Evolutionary conservation across 2,113 vertebrate species (phyloP), one percentile per base, ranked within the genome.

Genomic region (Rana temporaria): DNA sequence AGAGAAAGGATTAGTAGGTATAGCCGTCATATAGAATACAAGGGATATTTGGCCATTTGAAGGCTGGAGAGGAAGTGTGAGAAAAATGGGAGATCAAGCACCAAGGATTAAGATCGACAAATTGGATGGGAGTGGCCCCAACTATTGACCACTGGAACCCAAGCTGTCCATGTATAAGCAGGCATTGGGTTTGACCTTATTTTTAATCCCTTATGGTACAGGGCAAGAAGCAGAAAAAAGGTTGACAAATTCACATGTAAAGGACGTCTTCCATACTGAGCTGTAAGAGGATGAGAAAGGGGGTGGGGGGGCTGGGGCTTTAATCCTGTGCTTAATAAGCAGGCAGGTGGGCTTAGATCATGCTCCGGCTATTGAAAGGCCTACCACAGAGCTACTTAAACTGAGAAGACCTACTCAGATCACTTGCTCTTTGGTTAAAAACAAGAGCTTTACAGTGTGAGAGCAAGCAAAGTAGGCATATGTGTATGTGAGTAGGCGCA

Each of bases 31-130:
- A 0, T 81, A 74, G 84, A 87, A 86, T 48, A 42, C 81, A 85
- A 84, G 81, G n/a, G 18, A 19, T 6, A 75, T 88, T 89, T 86
- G 84, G 85, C 81, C 84, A 75, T 75, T 79, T 4, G 2, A 81
- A 86, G 76, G 84, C 70, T 87, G 17, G 85, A 26, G 74, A 88
- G 73, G 69, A 75, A 17, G 80, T 81, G 86, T 86, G 88, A 88
- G 89, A 87, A 89, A 89, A 82, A 83, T 81, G 79, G 84, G 84
- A 83, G 82, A 69, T 20, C 87, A 87, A 85, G 59, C 71, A 81
- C 56, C 66, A 63, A 85, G 90, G 91, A 92, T 92, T 92, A 92
- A 85, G 86, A 90, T 85, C 81, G 88, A 89, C 90, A 89, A 90
- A 92, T 90, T 92, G 87, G 89, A 87, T 87, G 84, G 79, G 84